phyloP scores from a whole-genome alignment of 2,888 invertebrate genomes.

The Napeogenes sylphis region DNA sequence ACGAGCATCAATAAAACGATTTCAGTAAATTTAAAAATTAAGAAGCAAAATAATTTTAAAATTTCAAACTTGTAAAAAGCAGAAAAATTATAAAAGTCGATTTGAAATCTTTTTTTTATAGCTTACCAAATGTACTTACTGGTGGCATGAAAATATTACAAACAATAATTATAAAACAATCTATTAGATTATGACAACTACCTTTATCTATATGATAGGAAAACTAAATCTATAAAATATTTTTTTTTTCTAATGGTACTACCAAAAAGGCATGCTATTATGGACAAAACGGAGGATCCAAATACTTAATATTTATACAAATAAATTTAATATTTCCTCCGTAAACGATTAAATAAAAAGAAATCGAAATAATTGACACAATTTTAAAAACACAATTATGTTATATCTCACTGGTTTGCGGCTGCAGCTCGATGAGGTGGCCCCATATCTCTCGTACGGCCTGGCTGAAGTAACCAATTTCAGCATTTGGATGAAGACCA shows the following conservation, averaged over 20 bases:
- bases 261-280: too few species aligned
- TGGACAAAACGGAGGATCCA: too few species aligned
- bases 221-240: constrained; percentile 2
- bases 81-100: constrained; percentile 1
- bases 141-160: constrained; percentile 41
- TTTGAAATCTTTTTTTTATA: not conserved
- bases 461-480: constrained; percentile 95
- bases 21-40: too few species aligned
- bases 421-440: constrained; percentile 91
- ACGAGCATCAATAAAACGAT: not conserved
- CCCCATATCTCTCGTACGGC: constrained; percentile 92
- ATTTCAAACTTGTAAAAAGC: not conserved
- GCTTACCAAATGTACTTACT: constrained; percentile 51
- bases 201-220: not conserved
- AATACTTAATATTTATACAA: too few species aligned
- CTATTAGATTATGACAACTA: not conserved
- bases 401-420: constrained; percentile 84
- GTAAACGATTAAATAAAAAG: too few species aligned
- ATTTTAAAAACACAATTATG: too few species aligned
- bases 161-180: not conserved
- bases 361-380: too few species aligned
- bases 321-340: too few species aligned
- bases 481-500: constrained; percentile 95
- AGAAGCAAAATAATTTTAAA: too few species aligned
- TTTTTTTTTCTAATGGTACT: too few species aligned